Evolutionary conservation across 2,113 vertebrate species (phyloP), one percentile per base, ranked within the genome.

Genomic region (Hemibagrus wyckioides): DNA sequence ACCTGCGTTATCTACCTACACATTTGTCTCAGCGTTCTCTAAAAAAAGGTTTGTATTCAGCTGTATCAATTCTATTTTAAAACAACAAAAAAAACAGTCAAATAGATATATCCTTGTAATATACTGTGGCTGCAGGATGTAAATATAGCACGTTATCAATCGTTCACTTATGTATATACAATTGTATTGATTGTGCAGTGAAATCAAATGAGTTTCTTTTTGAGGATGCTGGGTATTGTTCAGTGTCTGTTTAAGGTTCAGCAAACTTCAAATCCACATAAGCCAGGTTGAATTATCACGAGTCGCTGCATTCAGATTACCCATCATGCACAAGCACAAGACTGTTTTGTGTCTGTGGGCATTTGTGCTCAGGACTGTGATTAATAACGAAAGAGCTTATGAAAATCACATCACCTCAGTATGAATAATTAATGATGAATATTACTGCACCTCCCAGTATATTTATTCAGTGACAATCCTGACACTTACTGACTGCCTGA

Each of bases 391-490:
- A n/a, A 92, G 61, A 85, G 71, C 90, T 92, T 91, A 92, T 92
- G 87, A 92, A 92, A 93, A 92, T 91, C 88, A 85, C 91, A 92
- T 92, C 89, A 91, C 90, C 63, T 88, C 82, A 61, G 84, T 65
- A 92, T 93, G 90, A 89, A 95, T 93, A 93, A 94, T 93, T 93
- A 89, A 94, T 92, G 61, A 23, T 63, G 87, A 92, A 91, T 89
- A 91, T 89, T 90, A 91, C 88, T 56, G 52, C 3, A 3, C 82
- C 85, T 80, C 48, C 71, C 71, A 89, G 44, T 41, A 44, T 59
- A 82, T 82, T 85, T 83, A 85, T 54, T 82, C 44, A 71, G 56
- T 69, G 65, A 57, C 59, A 76, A 50, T 79, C 33, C 57, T 83
- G 57, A 85, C 75, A 89, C 69, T 80, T 86, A 82, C 65, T 61